Conservation (phyloP, 2,797 vertebrate species). For the Meda fulgida region DNA sequence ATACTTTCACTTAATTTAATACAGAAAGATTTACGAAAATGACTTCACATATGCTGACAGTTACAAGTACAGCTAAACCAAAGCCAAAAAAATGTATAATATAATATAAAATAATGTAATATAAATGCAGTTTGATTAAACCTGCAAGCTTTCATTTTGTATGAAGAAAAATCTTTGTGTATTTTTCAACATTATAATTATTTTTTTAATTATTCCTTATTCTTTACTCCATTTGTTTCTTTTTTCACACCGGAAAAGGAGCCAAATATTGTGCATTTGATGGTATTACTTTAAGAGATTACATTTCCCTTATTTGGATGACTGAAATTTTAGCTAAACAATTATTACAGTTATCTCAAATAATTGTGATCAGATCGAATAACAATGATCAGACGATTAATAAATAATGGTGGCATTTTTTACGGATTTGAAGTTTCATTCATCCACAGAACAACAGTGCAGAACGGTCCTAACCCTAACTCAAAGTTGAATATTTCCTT, state of each 20-base stretch:
- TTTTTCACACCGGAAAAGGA: not conserved
- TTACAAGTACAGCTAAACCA: not conserved
- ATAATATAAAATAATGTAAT: not conserved
- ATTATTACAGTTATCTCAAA: not conserved
- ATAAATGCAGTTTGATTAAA: not conserved
- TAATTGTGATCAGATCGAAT: not conserved
- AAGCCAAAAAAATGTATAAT: not conserved
- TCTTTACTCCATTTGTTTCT: not conserved
- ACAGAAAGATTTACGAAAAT: not conserved
- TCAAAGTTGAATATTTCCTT: not conserved
- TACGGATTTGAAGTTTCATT: not conserved
- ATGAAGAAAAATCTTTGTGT: not conserved
- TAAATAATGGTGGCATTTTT: not conserved
- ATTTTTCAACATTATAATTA: too few relatives aligned
- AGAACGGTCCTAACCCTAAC: not conserved
- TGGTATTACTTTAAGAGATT: not conserved
- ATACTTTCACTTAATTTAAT: not conserved
- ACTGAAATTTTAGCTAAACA: not conserved
- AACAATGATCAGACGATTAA: not conserved
- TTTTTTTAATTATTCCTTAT: too few relatives aligned
- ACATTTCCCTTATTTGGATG: not conserved
- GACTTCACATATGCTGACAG: too few relatives aligned
- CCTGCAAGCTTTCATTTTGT: not conserved
- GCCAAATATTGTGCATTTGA: not conserved
- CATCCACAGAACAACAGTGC: not conserved